Evolutionary conservation across 2,888 invertebrate species (phyloP), one percentile per base, ranked within the genome.

Genomic region (Plusia festucae): DNA sequence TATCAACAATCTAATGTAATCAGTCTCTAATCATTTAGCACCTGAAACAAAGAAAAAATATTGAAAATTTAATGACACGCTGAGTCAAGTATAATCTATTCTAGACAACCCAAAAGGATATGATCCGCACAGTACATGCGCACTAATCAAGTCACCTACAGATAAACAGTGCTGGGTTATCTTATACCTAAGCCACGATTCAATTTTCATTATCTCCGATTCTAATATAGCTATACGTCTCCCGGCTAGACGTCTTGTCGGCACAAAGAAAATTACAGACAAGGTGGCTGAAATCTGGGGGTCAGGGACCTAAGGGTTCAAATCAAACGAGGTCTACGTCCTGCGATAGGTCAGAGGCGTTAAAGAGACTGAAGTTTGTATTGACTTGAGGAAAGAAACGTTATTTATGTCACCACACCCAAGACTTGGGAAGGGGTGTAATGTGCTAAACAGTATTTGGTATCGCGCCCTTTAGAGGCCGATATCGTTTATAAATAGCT

Each of bases 21-120:
- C 86, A 87, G 86, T 86, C 85, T 85, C 79, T 72, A 68, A 60
- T 61, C 54, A 34, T 60, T 66, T 78, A 84, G 86, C 83, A 88
- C 87, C 90, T 90, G 84, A 16, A 85, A 88, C 80, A 82, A 82
- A 58, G 54, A 49, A 16, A 8, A 1, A 20, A 3, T 4, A 30
- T 53, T 53, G 5, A 24, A 11, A n/a, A n/a, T n/a, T n/a, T 22
- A 11, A 13, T 5, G 4, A n/a, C 22, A 11, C 6, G 20, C 15
- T 52, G n/a, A n/a, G 5, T 24, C 22, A 11, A 13, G 1, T 52
- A 22, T 22, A 6, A 24, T 52, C 13, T 9, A 20, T 52, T 52
- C 52, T 24, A 52, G 4, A 49, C 20, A 8, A 8, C 3, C 15
- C 6, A 15, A n/a, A n/a, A n/a, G n/a, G n/a, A n/a, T n/a, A n/a